Conservation (phyloP, 2,888 invertebrate species). For the Patella caerulea region DNA sequence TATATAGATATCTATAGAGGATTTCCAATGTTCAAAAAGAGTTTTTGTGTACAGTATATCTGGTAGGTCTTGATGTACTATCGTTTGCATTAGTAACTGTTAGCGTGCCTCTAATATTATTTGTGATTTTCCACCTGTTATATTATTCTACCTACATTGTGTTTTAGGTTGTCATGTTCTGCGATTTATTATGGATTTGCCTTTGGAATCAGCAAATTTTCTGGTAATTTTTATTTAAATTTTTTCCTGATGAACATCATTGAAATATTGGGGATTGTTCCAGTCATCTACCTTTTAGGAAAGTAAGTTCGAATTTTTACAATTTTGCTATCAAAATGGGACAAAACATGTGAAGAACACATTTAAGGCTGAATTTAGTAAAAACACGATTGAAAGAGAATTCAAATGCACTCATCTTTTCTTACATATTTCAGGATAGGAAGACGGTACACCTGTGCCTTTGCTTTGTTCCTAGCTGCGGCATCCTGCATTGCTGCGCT, state of each 20-base stretch:
- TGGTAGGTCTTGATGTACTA: conserved; percentile 6
- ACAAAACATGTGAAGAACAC: no score
- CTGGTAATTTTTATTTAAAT: conserved; percentile 72
- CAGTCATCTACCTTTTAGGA: not conserved
- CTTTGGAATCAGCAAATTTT: conserved; percentile 69
- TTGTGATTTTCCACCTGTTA: no score
- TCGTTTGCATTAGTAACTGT: no score
- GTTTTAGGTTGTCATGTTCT: conserved; percentile 72
- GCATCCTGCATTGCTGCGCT: not conserved
- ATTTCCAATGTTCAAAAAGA: not conserved
- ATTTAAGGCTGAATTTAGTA: no score
- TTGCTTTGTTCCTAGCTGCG: not conserved
- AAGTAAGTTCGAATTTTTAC: not conserved
- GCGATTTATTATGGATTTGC: conserved; percentile 72
- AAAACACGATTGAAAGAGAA: no score
- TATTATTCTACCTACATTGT: not conserved
- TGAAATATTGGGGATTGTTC: conserved; percentile 55
- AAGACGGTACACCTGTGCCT: not conserved
- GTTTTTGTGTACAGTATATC: not conserved
- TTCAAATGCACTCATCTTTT: no score
- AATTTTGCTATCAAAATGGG: no score
- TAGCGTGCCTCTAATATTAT: no score
- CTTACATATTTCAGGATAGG: no score
- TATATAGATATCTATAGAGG: conserved; percentile 18
- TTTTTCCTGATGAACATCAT: conserved; percentile 72